Percentiles rank a stretch among this genome's conserved stretches.
These are phyloP conservation scores for Isotomurus palustris DNA, from an alignment of 2,888 invertebrate genomes.

Conservation along the genomic window DNA sequence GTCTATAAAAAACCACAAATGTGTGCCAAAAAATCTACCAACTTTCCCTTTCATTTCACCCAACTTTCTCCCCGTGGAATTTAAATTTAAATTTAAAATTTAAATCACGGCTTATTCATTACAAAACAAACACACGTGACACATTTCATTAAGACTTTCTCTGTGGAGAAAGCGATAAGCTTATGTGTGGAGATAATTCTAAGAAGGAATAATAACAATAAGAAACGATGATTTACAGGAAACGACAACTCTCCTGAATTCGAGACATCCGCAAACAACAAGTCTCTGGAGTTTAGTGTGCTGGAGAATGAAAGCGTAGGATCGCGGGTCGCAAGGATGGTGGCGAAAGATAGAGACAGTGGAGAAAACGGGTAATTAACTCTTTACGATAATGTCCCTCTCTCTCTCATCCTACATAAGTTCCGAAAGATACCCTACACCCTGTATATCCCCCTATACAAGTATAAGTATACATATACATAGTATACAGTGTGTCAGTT, in stretches of 20 bases:
- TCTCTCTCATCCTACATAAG: constrained; percentile 4
- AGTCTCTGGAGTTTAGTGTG: constrained; percentile 57
- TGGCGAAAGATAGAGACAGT: constrained; percentile 81
- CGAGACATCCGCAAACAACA: constrained; percentile 44
- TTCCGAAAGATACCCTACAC: no score
- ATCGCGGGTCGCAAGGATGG: constrained; percentile 74
- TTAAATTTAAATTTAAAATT: no score
- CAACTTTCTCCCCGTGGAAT: no score
- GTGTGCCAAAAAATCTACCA: no score
- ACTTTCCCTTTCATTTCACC: no score
- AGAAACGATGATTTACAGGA: constrained; percentile 19
- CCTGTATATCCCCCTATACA: background rate
- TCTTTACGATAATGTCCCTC: constrained; percentile 27
- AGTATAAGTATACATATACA: background rate
- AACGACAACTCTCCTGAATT: constrained; percentile 55
- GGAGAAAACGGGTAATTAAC: constrained; percentile 63
- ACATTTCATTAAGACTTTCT: constrained; percentile 5
- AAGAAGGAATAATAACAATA: no score
- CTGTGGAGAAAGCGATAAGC: background rate
- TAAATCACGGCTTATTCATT: no score
- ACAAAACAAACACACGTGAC: no score
- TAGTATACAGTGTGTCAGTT: no score
- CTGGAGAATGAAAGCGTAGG: constrained; percentile 86
- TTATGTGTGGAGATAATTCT: background rate
- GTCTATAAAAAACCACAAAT: no score